A percentile compares a stretch with the other conserved stretches of the same genome.
Conservation (phyloP, 2,797 vertebrate species). For the Spinus olivaceus region DNA sequence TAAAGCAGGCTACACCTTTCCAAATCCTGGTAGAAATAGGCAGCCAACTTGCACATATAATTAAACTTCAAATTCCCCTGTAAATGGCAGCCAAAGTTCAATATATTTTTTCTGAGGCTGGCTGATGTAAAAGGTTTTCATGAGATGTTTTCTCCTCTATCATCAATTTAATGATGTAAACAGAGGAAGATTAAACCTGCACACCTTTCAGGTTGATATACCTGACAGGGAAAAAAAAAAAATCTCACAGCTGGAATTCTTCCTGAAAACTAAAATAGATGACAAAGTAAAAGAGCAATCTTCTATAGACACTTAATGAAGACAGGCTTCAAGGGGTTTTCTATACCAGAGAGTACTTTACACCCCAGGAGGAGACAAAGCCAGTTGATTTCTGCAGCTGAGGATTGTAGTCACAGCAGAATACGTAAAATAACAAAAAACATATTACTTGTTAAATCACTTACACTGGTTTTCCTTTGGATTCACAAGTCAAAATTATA, state of each 20-base stretch:
- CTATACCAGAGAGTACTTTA: conserved; percentile 44
- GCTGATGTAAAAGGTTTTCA: conserved; percentile 13
- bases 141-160: conserved; percentile 1
- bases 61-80: conserved; percentile 41
- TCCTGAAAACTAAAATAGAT: conserved; percentile 56
- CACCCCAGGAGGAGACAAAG: conserved; percentile 50
- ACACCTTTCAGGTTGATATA: conserved; percentile 46
- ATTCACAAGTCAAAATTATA: conserved; percentile 95
- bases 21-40: neutral
- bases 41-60: conserved; percentile 13
- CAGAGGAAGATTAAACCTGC: conserved; percentile 43
- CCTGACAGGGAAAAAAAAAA: neutral
- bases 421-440: conserved; percentile 53
- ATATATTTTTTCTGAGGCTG: conserved; percentile 14
- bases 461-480: conserved; percentile 98
- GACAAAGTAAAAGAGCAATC: conserved; percentile 59
- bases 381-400: conserved; percentile 40
- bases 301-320: conserved; percentile 63
- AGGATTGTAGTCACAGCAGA: conserved; percentile 55
- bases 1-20: conserved; percentile 9
- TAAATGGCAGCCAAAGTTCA: conserved; percentile 39
- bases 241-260: conserved; percentile 48
- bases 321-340: conserved; percentile 61
- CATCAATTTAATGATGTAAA: conserved; percentile 45
- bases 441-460: conserved; percentile 73